A percentile compares a stretch with the other conserved stretches of the same genome.
Conservation (phyloP, 2,113 vertebrate genomes). For the Strix aluco region DNA sequence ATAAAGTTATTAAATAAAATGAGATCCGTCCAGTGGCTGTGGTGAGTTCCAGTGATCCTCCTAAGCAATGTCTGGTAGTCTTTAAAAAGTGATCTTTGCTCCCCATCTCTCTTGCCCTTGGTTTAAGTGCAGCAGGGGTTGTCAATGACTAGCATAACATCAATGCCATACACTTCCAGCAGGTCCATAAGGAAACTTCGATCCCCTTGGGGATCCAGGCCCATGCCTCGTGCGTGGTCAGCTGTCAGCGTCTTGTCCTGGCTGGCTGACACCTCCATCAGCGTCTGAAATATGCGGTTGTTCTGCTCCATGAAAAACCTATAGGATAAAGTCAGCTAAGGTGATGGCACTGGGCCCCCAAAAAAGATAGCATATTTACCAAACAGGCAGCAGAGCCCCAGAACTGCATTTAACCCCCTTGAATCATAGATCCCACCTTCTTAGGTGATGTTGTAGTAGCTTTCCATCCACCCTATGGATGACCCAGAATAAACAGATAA, state of each 20-base stretch:
- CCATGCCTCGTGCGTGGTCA: constrained; percentile 94
- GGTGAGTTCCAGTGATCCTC: constrained; percentile 38
- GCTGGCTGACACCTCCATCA: constrained; percentile 90
- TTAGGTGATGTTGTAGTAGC: not conserved
- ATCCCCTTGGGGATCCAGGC: constrained; percentile 93
- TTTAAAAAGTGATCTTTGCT: constrained; percentile 31
- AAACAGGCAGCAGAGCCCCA: not conserved
- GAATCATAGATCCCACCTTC: not conserved
- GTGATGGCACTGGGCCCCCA: not conserved
- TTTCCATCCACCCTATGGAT: not conserved
- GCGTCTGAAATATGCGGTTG: constrained; percentile 95
- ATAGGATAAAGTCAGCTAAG: not conserved
- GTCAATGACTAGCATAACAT: constrained; percentile 94
- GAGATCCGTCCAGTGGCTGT: not conserved
- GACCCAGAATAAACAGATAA: not conserved
- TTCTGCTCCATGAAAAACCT: constrained; percentile 99
- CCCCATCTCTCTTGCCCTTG: not conserved
- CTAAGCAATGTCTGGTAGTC: constrained; percentile 9
- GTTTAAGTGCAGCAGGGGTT: constrained; percentile 93
- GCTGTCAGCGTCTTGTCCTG: constrained; percentile 90
- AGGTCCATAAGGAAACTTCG: constrained; percentile 93
- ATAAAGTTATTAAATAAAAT: constrained; percentile 54
- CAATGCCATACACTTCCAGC: constrained; percentile 93
- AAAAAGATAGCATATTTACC: not conserved
- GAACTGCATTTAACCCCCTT: not conserved